A percentile compares a stretch with the other conserved stretches of the same genome.
Conservation (phyloP, 1,140 invertebrate genomes). For the Tetranychus cinnabarinus region DNA sequence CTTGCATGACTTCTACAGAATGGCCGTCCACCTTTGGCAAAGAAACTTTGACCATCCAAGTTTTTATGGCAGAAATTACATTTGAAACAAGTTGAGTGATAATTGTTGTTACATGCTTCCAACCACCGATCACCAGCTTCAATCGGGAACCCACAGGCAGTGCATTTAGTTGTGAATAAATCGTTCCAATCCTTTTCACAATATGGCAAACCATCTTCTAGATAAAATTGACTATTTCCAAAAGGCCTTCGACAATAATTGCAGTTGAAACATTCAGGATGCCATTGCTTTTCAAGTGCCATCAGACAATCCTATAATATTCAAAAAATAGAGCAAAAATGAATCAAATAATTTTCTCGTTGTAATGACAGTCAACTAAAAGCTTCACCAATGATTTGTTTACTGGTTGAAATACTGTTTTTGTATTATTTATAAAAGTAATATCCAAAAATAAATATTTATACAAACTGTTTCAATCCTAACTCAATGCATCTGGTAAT, state of each 20-base stretch:
- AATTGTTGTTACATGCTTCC: constrained; percentile 93
- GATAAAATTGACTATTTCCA: constrained; percentile 67
- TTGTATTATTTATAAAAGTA: too few species aligned
- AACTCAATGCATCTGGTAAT: too few species aligned
- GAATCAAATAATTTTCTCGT: neutral
- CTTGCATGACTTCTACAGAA: constrained; percentile 32
- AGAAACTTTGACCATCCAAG: constrained; percentile 95
- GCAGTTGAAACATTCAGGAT: constrained; percentile 97
- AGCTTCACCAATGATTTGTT: too few species aligned
- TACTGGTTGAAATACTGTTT: too few species aligned
- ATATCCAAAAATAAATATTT: too few species aligned
- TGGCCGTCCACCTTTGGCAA: constrained; percentile 85
- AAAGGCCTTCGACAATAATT: constrained; percentile 82
- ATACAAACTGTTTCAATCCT: too few species aligned
- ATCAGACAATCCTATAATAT: constrained; percentile 79
- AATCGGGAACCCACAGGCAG: constrained; percentile 89
- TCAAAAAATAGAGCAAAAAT: constrained; percentile 8
- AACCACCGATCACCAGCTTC: constrained; percentile 98
- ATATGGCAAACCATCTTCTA: constrained; percentile 84
- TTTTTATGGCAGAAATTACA: constrained; percentile 97
- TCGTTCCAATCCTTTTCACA: constrained; percentile 97
- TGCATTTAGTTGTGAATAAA: constrained; percentile 94
- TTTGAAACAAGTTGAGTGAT: constrained; percentile 98
- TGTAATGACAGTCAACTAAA: too few species aligned
- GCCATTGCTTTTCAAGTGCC: constrained; percentile 93